Conservation (phyloP, 2,888 invertebrate species). For the Glaucopsyche alexis region DNA sequence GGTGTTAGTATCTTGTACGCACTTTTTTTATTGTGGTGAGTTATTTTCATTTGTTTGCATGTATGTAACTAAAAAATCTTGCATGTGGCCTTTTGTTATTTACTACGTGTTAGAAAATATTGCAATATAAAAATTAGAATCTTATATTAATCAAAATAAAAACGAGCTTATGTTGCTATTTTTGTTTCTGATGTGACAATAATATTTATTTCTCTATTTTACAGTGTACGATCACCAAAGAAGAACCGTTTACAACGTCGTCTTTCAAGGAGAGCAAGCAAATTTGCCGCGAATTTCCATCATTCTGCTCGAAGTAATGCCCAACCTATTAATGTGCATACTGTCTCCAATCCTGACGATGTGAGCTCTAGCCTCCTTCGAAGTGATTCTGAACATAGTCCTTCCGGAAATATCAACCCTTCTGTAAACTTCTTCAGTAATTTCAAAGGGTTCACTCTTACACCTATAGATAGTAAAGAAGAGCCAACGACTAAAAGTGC, state of each 20-base stretch:
- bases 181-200: not conserved
- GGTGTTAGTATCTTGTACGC: slow-evolving; percentile 9
- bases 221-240: slow-evolving; percentile 70
- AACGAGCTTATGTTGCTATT: not conserved
- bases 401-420: slow-evolving; percentile 69
- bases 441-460: slow-evolving; percentile 91
- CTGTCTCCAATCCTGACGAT: slow-evolving; percentile 83
- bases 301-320: slow-evolving; percentile 57
- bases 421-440: slow-evolving; percentile 88
- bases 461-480: slow-evolving; percentile 72
- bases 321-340: slow-evolving; percentile 69
- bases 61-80: no score
- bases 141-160: not conserved
- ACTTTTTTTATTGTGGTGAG: not conserved
- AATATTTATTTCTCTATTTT: slow-evolving; percentile 31
- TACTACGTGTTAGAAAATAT: no score
- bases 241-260: slow-evolving; percentile 70
- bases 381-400: slow-evolving; percentile 72
- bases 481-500: slow-evolving; percentile 66
- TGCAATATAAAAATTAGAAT: no score
- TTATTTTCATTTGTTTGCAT: not conserved
- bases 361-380: slow-evolving; percentile 85
- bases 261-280: slow-evolving; percentile 68
- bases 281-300: slow-evolving; percentile 73
- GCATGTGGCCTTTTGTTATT: no score